Evolutionary conservation across 1,140 invertebrate species (phyloP), one percentile per base, ranked within the genome.

Genomic region (Varroa destructor): DNA sequence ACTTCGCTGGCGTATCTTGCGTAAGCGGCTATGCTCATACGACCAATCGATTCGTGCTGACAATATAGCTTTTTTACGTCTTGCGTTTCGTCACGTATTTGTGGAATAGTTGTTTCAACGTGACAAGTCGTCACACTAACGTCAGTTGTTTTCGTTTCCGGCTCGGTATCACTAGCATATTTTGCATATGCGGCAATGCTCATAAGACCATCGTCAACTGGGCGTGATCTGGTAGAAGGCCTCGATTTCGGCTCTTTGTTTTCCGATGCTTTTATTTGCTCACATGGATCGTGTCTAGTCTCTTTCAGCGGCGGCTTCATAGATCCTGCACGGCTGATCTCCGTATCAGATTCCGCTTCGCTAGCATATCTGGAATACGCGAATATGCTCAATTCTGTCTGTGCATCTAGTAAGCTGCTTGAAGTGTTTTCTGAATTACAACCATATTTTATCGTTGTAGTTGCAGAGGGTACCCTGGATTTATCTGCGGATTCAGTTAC

Each of bases 101-200:
- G 25, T 25, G 25, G 25, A 51, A 51, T 40, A 37, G 12, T 12
- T 1, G 3, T 67, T 25, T 40, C 36, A 36, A 4, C 40, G 8
- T n/a, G 61, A 67, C 12, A 1, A 8, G 46, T 5, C 46, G 46
- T 51, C 4, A 5, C 4, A 8, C 46, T 51, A 51, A 51, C 46
- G 46, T 8, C 8, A 3, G 3, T 3, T 5, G 46, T 3, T 8
- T 51, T 67, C 3, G 14, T 37, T 3, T 14, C 10, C 3, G 37
- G 0, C 46, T 40, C 61, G 61, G 40, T 40, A 8, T 67, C 61
- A 8, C 61, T 67, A 12, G 61, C 61, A 37, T 25, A 67, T 40
- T 46, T 67, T 37, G 61, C 61, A 8, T 67, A 67, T 2, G 61
- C 61, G 40, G 61, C 61, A 37, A 67, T 67, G 46, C 61, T 67